Evolutionary conservation across 2,113 vertebrate species (phyloP), one percentile per base, ranked within the genome.

Genomic region (Oncorhynchus gorbuscha): DNA sequence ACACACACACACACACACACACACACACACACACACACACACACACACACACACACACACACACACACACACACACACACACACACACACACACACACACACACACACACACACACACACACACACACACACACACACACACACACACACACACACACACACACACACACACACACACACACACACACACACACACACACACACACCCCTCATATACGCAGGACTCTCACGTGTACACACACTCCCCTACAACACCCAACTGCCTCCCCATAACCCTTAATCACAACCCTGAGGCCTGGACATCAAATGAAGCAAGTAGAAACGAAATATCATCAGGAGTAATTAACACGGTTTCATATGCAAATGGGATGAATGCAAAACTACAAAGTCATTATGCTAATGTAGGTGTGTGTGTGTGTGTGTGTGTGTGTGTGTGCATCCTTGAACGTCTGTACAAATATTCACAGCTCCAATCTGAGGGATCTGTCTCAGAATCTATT

Each of bases 301-400:
- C 97, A 98, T 98, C 97, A 97, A 98, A 98, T 99, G 97, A 97
- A 94, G 96, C 95, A 95, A 96, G 95, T 96, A 95, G 93, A 94
- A 89, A 94, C 91, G 90, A 87, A 79, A 86, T 90, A 98, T 98
- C 96, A 99, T 98, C 96, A 96, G 95, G 96, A 99, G 97, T 99
- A 99, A 99, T 99, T 99, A 99, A 98, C 95, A 96, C 95, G 96
- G 97, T 97, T 99, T 99, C 97, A 99, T 99, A 99, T 99, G 97
- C 97, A 99, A 99, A 99, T 99, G 98, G 98, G 97, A 99, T 99
- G 98, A 99, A 99, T 99, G 97, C 97, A 97, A 97, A 98, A 98
- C 97, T 98, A 99, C 97, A 99, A 99, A 99, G 97, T 99, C 96
- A 98, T 99, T 98, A 99, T 99, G 97, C 96, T 98, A 99, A 98